Conservation (phyloP, 2,113 vertebrate genomes). For the Ophthalmolycus amberensis region DNA sequence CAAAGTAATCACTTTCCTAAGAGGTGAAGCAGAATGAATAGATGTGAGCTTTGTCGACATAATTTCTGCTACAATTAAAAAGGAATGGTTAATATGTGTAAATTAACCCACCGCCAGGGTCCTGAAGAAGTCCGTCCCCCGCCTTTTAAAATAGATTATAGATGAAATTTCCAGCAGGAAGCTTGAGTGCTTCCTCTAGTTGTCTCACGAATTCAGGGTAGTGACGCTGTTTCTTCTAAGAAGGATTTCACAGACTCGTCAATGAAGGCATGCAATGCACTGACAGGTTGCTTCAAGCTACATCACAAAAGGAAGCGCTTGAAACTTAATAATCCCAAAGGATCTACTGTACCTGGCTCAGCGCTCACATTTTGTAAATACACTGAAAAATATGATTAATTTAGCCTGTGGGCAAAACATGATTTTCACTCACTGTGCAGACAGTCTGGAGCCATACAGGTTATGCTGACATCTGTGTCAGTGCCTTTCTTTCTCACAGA, state of each 20-base stretch:
- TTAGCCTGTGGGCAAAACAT: background rate
- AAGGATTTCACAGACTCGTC: slow-evolving; percentile 50
- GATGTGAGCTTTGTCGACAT: background rate
- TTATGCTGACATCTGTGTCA: background rate
- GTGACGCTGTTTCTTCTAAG: slow-evolving; percentile 13
- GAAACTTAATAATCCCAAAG: background rate
- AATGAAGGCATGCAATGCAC: slow-evolving; percentile 34
- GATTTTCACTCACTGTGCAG: background rate
- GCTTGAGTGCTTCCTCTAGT: background rate
- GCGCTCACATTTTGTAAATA: background rate
- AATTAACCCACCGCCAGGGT: background rate
- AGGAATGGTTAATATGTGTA: background rate
- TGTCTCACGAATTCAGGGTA: slow-evolving; percentile 22
- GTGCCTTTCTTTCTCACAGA: background rate
- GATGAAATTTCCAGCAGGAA: background rate
- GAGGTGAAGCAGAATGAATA: background rate
- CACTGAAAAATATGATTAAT: background rate
- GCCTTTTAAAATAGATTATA: background rate
- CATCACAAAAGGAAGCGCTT: slow-evolving; percentile 15
- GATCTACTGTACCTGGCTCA: background rate
- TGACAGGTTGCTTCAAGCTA: background rate
- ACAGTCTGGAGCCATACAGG: background rate
- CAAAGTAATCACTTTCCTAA: background rate
- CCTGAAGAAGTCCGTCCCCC: background rate
- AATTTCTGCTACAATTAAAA: background rate